These are phyloP conservation scores for Mastomys natalensis DNA, from an alignment of 2,113 vertebrate species.

Conservation along the genomic window DNA sequence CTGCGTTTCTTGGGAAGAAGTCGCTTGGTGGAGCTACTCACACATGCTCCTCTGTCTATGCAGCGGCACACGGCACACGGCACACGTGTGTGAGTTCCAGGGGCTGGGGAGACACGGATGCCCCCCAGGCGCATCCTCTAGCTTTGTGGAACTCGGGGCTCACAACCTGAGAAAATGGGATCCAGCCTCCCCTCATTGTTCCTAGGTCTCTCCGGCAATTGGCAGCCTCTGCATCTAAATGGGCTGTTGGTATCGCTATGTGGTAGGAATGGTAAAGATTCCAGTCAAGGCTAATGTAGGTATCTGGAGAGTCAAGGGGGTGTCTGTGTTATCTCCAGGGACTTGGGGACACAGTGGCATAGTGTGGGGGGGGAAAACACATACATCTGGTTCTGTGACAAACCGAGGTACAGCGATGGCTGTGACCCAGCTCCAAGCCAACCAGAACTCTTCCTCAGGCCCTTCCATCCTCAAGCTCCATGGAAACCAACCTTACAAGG, in stretches of 20 bases:
- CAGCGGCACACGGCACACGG: not conserved
- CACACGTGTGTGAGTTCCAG: fast-evolving
- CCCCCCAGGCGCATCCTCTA: not conserved
- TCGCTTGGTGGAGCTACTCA: not conserved
- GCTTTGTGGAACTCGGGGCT: not conserved
- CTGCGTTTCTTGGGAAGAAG: not conserved
- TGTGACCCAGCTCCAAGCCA: not conserved
- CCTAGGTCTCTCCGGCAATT: not conserved
- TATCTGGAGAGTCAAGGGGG: not conserved
- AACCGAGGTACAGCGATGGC: not conserved
- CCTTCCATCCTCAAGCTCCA: not conserved
- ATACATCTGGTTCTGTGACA: not conserved
- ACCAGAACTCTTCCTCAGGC: not conserved
- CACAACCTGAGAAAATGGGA: not conserved
- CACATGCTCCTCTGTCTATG: not conserved
- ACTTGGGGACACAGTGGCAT: not conserved
- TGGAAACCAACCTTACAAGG: not conserved
- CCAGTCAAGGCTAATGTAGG: not conserved
- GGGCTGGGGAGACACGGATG: not conserved
- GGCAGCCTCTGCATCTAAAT: not conserved
- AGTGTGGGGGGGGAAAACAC: not conserved
- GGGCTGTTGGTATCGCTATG: not conserved
- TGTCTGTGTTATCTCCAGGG: not conserved
- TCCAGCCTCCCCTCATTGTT: not conserved
- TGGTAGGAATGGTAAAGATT: not conserved